phyloP scores from a whole-genome alignment of 2,888 invertebrate genomes.

The Camptogramma bilineatum region DNA sequence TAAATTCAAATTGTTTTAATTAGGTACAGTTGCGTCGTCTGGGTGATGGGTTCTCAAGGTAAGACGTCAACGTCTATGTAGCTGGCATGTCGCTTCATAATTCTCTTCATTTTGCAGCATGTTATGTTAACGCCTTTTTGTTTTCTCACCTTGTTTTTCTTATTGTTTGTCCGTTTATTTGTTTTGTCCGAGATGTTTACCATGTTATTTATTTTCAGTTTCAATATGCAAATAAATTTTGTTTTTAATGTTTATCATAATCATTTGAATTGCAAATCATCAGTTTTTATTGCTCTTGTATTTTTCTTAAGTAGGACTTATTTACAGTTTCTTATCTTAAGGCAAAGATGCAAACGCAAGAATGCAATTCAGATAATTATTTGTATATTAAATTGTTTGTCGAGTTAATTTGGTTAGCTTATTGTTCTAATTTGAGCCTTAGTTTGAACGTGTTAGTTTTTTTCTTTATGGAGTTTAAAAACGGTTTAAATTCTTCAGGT shows the following conservation, averaged over 20 bases:
- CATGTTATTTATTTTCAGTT: slow-evolving; percentile 32
- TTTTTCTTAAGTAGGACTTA: neutral
- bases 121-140: slow-evolving; percentile 34
- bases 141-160: slow-evolving; percentile 25
- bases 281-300: neutral
- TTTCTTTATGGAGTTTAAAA: slow-evolving; percentile 12
- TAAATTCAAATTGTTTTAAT: slow-evolving; percentile 52
- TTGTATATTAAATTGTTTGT: slow-evolving; percentile 39
- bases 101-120: slow-evolving; percentile 69
- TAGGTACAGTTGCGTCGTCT: slow-evolving; percentile 64
- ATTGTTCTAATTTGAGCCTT: slow-evolving; percentile 38
- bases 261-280: slow-evolving; percentile 22
- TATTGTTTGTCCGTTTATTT: slow-evolving; percentile 31
- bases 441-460: slow-evolving; percentile 12
- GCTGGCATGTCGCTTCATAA: slow-evolving; percentile 59
- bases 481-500: slow-evolving; percentile 72
- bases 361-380: slow-evolving; percentile 36
- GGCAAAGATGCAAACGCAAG: no score
- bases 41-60: slow-evolving; percentile 79
- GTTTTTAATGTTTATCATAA: slow-evolving; percentile 10
- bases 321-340: slow-evolving; percentile 19
- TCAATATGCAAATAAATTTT: slow-evolving; percentile 22
- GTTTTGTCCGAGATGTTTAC: slow-evolving; percentile 20
- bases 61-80: slow-evolving; percentile 59
- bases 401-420: slow-evolving; percentile 43